A percentile compares a stretch with the other conserved stretches of the same genome.
Evolutionary conservation across 2,888 invertebrate species (phyloP).

Genomic region (Exephanes ischioxanthus): DNA sequence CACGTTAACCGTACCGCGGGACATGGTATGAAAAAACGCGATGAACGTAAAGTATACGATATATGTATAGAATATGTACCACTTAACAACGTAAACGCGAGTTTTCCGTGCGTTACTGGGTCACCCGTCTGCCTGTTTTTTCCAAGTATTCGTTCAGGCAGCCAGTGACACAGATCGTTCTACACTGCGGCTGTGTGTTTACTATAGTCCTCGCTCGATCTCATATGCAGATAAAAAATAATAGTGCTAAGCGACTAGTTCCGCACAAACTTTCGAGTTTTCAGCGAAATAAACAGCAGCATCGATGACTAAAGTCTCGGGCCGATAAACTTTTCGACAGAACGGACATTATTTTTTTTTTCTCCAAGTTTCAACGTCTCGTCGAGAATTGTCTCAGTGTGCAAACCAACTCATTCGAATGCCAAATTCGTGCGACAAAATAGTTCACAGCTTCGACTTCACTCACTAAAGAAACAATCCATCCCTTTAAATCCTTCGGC

Average conservation of each 20-base stretch:
- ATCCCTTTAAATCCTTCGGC: background rate
- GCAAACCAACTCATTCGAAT: no score
- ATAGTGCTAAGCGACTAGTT: slow-evolving; percentile 18
- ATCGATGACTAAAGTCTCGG: background rate
- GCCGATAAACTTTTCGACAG: background rate
- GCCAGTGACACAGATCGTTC: background rate
- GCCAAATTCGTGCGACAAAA: no score
- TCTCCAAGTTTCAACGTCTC: background rate
- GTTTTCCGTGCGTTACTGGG: slow-evolving; percentile 56
- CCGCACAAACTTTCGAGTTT: slow-evolving; percentile 25
- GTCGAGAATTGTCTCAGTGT: background rate
- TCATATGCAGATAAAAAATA: slow-evolving; percentile 31
- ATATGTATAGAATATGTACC: slow-evolving; percentile 9
- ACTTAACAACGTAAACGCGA: slow-evolving; percentile 11
- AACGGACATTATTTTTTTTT: slow-evolving; percentile 1
- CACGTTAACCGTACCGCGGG: background rate
- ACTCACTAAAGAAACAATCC: background rate
- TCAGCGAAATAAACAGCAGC: slow-evolving; percentile 8
- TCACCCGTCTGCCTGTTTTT: slow-evolving; percentile 55
- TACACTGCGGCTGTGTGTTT: background rate
- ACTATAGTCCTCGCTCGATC: slow-evolving; percentile 42
- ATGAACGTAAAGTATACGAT: background rate
- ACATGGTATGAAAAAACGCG: background rate
- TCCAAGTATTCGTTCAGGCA: slow-evolving; percentile 39
- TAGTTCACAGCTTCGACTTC: no score